Base-by-base conservation (phyloP, 2,113 vertebrate species). In the Tupaia tana region DNA sequence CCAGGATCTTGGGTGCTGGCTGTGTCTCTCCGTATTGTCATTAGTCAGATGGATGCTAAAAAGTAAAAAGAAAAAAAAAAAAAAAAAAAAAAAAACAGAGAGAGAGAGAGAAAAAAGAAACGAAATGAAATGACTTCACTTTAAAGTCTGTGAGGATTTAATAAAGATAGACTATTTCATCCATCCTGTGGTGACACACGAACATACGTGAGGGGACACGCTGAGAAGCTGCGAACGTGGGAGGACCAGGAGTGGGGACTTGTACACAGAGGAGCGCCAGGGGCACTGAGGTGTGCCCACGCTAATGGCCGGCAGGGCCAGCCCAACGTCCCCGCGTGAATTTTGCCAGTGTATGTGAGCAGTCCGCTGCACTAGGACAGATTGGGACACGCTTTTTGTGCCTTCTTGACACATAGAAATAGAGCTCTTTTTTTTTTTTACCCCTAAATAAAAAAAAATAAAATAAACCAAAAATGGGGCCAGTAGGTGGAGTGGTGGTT, bases 181-280 rank as follows among this genome's bases (percentile, higher is more conserved):
- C 29, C 29, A 20, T 34, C 34, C 24, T 22, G 7, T 18, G 18
- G 12, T 6, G 58, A 27, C 16, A 59, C 5, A 16, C 1, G 12
- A 6, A 3, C 4, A 31, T 0, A 12, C 19, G 18, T 20, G 34
- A 22, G 25, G 54, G 1, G 20, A 22, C 31, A 27, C 5, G 16
- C 24, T 64, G 12, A 4, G 11, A 16, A 19, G 52, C 13, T 6
- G 67, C 31, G 29, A 18, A 27, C 6, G 13, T 43, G 74, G 73
- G 19, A 27, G 10, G 19, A 8, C 0, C 0, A 1, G 71, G 2
- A 0, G 7, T 3, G 9, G 25, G 1, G 3, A 7, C 7, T n/a
- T 22, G 27, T 20, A 2, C 12, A 1, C 9, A 0, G 3, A 15
- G 34, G 20, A 34, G 2, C 0, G 3, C 14, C 14, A 77, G 25